Percentiles rank a stretch among this genome's conserved stretches.
These are phyloP conservation scores for Euura saliciscinereae DNA, from an alignment of 1,140 invertebrate species.

Conservation along the genomic window DNA sequence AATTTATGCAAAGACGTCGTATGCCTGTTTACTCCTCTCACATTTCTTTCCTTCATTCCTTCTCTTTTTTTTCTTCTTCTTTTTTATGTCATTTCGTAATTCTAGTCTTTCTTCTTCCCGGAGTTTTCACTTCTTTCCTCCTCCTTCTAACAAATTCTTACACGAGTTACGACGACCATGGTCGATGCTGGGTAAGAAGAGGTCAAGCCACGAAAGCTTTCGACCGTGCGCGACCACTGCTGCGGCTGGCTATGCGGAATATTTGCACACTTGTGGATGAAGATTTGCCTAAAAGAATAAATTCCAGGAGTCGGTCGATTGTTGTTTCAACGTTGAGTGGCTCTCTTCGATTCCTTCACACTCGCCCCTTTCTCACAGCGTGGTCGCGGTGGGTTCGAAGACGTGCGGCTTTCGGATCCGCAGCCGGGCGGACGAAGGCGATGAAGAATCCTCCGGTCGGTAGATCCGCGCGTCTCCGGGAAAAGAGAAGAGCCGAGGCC, in stretches of 20 bases:
- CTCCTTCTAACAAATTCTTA: too few relatives aligned
- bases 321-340: slow-evolving; percentile 1
- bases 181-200: too few relatives aligned
- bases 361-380: slow-evolving; percentile 1
- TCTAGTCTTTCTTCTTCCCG: background rate
- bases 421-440: background rate
- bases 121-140: background rate
- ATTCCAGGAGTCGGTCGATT: background rate
- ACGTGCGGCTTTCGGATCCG: too few relatives aligned
- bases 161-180: too few relatives aligned
- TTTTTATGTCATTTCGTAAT: background rate
- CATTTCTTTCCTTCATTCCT: slow-evolving; percentile 8
- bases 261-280: too few relatives aligned
- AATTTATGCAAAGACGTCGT: slow-evolving; percentile 15
- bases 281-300: background rate
- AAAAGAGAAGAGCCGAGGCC: too few relatives aligned
- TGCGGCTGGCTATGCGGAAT: too few relatives aligned
- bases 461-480: background rate
- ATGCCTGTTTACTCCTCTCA: slow-evolving; percentile 15
- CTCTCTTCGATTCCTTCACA: background rate
- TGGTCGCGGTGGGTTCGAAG: background rate
- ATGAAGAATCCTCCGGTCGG: background rate
- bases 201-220: too few relatives aligned
- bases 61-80: background rate
- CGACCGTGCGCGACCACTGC: too few relatives aligned